These are phyloP conservation scores for Lepidochrysops patricia DNA, from an alignment of 2,888 invertebrate genomes.

Conservation along the genomic window DNA sequence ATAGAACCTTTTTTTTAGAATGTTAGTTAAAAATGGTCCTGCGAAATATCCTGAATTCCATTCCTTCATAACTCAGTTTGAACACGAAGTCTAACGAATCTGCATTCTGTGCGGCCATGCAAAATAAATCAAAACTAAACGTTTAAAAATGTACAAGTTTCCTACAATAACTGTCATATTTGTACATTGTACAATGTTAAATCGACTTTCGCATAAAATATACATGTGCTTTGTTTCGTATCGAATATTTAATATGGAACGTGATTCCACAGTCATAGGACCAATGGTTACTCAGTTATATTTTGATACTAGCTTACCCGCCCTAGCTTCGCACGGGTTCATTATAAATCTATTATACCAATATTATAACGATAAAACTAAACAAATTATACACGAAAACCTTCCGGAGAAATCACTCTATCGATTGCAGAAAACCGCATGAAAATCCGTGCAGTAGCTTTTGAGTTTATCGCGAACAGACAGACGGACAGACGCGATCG, in stretches of 20 bases:
- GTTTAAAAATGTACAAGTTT: background rate
- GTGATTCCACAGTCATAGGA: background rate
- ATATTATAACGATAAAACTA: too few species aligned
- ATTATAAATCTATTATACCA: too few species aligned
- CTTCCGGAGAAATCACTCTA: too few species aligned
- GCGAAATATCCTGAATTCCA: background rate
- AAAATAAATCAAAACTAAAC: background rate
- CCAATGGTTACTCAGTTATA: background rate
- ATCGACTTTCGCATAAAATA: background rate
- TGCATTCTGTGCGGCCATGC: background rate
- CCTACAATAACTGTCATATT: background rate
- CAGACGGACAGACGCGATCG: too few species aligned
- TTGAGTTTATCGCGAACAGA: too few species aligned
- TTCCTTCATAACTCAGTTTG: background rate
- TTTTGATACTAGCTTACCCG: too few species aligned
- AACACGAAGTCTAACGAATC: background rate
- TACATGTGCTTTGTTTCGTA: background rate
- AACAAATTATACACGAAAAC: too few species aligned
- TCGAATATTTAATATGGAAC: slow-evolving; percentile 2
- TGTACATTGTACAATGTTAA: background rate
- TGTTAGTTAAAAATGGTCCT: background rate
- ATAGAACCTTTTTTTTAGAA: too few species aligned
- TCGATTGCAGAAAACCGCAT: too few species aligned
- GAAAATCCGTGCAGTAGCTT: too few species aligned
- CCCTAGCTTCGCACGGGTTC: too few species aligned